Percentiles rank a stretch among this genome's conserved stretches.
Conservation (phyloP, 2,888 invertebrate genomes). For the Volucella zonaria region DNA sequence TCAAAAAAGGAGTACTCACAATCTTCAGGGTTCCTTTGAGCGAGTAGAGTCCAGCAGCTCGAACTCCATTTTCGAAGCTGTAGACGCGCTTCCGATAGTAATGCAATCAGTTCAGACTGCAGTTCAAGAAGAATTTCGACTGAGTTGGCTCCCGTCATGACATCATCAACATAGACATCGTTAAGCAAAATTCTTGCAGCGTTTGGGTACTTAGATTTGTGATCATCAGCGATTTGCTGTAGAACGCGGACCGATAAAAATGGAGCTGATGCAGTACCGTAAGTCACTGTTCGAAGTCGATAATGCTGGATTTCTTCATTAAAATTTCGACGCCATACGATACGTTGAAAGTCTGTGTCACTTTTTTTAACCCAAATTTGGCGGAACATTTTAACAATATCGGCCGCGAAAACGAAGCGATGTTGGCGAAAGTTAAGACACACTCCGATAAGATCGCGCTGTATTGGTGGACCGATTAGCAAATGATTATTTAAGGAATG, state of each 20-base stretch:
- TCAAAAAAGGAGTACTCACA: slow-evolving; percentile 1
- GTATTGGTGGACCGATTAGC: slow-evolving; percentile 56
- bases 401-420: too few relatives aligned
- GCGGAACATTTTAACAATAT: too few relatives aligned
- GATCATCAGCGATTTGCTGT: too few relatives aligned
- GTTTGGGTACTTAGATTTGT: too few relatives aligned
- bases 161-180: slow-evolving; percentile 74
- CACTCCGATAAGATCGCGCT: slow-evolving; percentile 63
- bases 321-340: too few relatives aligned
- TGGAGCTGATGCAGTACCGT: too few relatives aligned
- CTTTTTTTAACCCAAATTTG: too few relatives aligned
- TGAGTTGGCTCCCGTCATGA: slow-evolving; percentile 44
- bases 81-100: not conserved
- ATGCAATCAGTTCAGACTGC: slow-evolving; percentile 1
- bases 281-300: too few relatives aligned
- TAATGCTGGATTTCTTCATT: too few relatives aligned
- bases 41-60: slow-evolving; percentile 14
- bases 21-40: not conserved
- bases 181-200: too few relatives aligned
- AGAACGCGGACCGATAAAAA: too few relatives aligned
- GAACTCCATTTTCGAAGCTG: slow-evolving; percentile 31
- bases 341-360: too few relatives aligned
- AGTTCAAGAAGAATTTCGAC: not conserved
- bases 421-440: slow-evolving; percentile 24
- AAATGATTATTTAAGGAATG: slow-evolving; percentile 42